These are phyloP conservation scores for Holcopasites calliopsidis DNA, from an alignment of 1,140 invertebrate species.

Conservation along the genomic window DNA sequence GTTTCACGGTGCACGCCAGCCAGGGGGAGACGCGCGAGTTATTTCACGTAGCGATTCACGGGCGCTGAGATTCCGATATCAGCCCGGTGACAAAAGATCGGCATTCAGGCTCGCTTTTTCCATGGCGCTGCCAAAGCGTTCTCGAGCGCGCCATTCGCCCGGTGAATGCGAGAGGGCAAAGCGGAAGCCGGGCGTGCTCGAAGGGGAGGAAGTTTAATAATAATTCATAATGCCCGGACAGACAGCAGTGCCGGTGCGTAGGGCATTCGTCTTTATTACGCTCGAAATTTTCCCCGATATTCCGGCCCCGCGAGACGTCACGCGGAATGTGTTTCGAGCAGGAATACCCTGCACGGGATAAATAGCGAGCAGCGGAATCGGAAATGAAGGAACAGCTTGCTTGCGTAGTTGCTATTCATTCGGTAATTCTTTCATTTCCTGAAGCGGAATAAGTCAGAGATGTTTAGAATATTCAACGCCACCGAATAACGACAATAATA, in stretches of 20 bases:
- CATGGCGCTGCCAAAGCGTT: too few relatives aligned
- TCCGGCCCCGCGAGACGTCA: background rate
- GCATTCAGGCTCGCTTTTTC: background rate
- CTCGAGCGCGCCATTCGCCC: too few relatives aligned
- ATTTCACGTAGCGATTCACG: background rate
- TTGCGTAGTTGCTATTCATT: too few relatives aligned
- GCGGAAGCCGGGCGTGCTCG: background rate
- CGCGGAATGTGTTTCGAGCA: background rate
- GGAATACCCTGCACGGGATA: background rate
- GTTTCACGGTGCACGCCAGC: background rate
- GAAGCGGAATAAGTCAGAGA: too few relatives aligned
- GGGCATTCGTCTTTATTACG: slow-evolving; percentile 25
- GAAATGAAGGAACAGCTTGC: background rate
- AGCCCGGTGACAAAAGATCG: background rate
- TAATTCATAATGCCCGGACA: background rate
- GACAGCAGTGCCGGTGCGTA: too few relatives aligned
- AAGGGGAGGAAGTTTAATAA: slow-evolving; percentile 12
- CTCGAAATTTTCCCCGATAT: slow-evolving; percentile 15
- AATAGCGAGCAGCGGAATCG: background rate
- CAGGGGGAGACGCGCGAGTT: background rate
- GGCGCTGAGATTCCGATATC: slow-evolving; percentile 15
- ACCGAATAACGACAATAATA: too few relatives aligned
- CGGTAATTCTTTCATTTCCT: too few relatives aligned
- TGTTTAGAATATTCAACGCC: too few relatives aligned
- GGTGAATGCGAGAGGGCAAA: slow-evolving; percentile 13